Base-by-base conservation (phyloP, 2,113 vertebrate genomes). In the Heterotis niloticus region DNA sequence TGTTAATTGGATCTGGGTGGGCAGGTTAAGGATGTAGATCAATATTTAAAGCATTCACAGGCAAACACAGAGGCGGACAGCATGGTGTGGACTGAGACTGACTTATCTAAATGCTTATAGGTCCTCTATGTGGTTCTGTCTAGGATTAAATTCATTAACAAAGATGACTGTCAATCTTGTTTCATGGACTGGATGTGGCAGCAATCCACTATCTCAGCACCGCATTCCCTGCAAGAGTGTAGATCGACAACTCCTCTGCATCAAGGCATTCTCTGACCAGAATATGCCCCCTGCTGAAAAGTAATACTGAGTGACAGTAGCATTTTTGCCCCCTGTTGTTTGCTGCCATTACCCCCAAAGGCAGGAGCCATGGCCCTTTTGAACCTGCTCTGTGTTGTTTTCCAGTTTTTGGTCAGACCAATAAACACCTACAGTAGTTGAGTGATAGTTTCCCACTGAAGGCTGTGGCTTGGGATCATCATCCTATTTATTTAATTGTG, bases 321-420 rank as follows among this genome's bases (percentile, higher is more conserved):
- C 68, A 54, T 75, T 83, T 82, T 84, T 70, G 78, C 64, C 23
- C 52, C 56, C 16, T 57, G 20, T 52, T 64, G 76, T 64, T 51
- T 64, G 70, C 56, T 73, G 78, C 69, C 64, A 70, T 65, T 10
- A 7, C 23, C 44, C 64, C n/a, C 62, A n/a, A 11, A 77, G 52
- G 51, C 28, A 18, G 28, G 26, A 66, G n/a, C n/a, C n/a, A 14
- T 65, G 65, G 51, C 20, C 24, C 44, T 56, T 57, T 68, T 51
- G 64, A 10, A 23, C 4, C 24, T 66, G 76, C 23, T 51, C n/a
- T 13, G n/a, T 29, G 20, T 56, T 56, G 17, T 65, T 62, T 20
- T 51, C 18, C 12, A 18, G 68, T 51, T 0, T 10, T 20, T 20
- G 71, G 51, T 5, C 9, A 74, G 10, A 1, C 4, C 71, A 74